Evolutionary conservation across 2,113 vertebrate genomes (phyloP).

Genomic region (Ictalurus furcatus): DNA sequence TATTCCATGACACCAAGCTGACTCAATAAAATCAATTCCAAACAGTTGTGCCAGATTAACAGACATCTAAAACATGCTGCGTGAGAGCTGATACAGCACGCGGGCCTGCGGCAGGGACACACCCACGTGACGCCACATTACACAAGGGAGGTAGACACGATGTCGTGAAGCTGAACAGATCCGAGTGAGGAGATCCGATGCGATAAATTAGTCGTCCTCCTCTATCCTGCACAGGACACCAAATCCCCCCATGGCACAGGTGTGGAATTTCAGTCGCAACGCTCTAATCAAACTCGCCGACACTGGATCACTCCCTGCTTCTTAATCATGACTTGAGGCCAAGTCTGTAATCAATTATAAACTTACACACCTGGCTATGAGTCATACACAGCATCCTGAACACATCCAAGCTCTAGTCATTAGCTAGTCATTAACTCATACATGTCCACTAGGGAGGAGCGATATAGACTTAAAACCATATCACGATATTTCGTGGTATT

Average conservation of each 20-base stretch:
- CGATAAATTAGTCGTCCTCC: not conserved
- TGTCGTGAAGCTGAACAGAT: not conserved
- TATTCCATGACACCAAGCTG: not conserved
- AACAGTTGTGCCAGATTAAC: not conserved
- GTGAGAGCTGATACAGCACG: not conserved
- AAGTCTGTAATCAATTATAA: slow-evolving; percentile 31
- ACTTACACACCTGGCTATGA: slow-evolving; percentile 22
- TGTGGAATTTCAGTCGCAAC: slow-evolving; percentile 33
- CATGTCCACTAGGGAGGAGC: not conserved
- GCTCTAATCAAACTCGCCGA: not conserved
- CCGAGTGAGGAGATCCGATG: not conserved
- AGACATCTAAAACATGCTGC: not conserved
- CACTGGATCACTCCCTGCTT: slow-evolving; percentile 19
- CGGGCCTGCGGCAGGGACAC: not conserved
- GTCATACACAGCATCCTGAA: slow-evolving; percentile 4
- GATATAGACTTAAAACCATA: too few relatives aligned
- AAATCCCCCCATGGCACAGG: not conserved
- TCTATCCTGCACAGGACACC: not conserved
- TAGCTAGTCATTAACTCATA: not conserved
- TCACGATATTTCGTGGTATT: too few relatives aligned
- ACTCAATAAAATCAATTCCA: not conserved
- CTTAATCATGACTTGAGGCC: slow-evolving; percentile 24
- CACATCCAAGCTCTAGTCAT: not conserved
- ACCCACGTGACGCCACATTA: not conserved
- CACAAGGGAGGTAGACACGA: not conserved